Conservation (phyloP, 2,888 invertebrate species). For the Tinea trinotella region DNA sequence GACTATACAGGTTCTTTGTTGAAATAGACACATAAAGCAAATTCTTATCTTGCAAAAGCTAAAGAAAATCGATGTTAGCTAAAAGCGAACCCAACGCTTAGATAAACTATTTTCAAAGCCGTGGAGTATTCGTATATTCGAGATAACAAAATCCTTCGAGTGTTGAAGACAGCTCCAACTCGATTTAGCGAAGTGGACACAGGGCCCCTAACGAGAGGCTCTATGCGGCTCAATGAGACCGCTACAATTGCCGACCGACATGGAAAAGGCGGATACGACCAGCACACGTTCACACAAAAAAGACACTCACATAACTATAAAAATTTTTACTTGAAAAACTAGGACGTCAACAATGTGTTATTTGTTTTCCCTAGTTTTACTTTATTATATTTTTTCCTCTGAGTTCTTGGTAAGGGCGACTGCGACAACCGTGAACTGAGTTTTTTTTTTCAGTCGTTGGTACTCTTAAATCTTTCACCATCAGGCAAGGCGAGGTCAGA, state of each 20-base stretch:
- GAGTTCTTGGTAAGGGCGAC: no score
- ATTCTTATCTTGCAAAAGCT: neutral
- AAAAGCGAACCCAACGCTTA: slow-evolving; percentile 13
- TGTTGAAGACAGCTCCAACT: slow-evolving; percentile 27
- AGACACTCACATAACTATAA: neutral
- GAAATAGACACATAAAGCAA: neutral
- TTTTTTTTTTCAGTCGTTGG: no score
- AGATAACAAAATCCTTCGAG: slow-evolving; percentile 13
- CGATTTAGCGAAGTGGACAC: slow-evolving; percentile 44
- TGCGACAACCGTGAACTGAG: no score
- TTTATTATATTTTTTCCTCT: no score
- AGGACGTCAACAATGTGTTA: no score
- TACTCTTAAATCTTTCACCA: no score
- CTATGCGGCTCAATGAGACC: slow-evolving; percentile 25
- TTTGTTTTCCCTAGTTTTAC: no score
- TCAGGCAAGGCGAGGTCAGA: no score
- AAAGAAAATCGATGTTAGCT: neutral
- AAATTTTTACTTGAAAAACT: neutral
- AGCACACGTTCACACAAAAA: neutral
- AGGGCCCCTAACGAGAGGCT: slow-evolving; percentile 38
- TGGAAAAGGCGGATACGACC: slow-evolving; percentile 48
- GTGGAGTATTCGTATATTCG: neutral
- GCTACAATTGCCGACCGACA: slow-evolving; percentile 38
- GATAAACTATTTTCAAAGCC: slow-evolving; percentile 2
- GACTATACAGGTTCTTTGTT: neutral